Conservation (phyloP, 2,888 invertebrate genomes). For the Lithophane leautieri region DNA sequence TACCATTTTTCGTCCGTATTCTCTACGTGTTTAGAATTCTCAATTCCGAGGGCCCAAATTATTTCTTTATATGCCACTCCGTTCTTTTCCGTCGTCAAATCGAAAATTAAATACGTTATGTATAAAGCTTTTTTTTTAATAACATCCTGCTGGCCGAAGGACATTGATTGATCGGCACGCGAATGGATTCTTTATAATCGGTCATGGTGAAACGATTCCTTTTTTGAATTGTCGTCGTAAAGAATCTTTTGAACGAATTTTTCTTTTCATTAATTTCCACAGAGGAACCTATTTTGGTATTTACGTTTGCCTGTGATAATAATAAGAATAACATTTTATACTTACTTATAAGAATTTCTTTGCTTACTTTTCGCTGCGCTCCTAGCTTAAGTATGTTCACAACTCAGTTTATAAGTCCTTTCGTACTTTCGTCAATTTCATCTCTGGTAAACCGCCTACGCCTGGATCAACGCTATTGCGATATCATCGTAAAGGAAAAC, state of each 20-base stretch:
- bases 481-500: constrained; percentile 44
- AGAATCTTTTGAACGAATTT: constrained; percentile 37
- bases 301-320: not conserved
- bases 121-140: constrained; percentile 52
- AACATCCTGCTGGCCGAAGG: constrained; percentile 55
- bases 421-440: constrained; percentile 1
- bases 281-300: constrained; percentile 7
- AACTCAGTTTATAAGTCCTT: not conserved
- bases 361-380: too few species aligned
- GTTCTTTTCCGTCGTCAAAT: constrained; percentile 17
- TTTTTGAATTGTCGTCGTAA: constrained; percentile 55
- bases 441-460: not conserved
- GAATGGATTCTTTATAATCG: constrained; percentile 64
- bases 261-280: constrained; percentile 38
- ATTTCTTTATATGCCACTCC: constrained; percentile 40
- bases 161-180: constrained; percentile 68
- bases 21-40: constrained; percentile 19
- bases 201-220: constrained; percentile 61
- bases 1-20: constrained; percentile 13
- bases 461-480: constrained; percentile 26
- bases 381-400: not conserved
- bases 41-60: constrained; percentile 21
- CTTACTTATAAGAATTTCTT: too few species aligned
- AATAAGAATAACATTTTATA: not conserved
- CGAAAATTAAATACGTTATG: constrained; percentile 49